Evolutionary conservation across 2,113 vertebrate genomes (phyloP).

Genomic region (Axis porcinus): DNA sequence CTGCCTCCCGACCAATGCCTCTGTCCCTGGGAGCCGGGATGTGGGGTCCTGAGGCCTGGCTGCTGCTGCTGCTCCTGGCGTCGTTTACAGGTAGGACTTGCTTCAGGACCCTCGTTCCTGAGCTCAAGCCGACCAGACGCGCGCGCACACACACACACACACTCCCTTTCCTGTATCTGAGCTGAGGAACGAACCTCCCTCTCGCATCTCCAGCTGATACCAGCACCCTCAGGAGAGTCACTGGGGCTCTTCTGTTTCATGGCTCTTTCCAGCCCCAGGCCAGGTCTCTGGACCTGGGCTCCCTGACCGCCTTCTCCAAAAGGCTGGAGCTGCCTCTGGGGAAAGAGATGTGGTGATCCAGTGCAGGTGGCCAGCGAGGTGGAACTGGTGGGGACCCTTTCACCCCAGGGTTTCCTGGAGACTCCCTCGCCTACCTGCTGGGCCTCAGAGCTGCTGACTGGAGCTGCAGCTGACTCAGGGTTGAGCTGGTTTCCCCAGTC

Average conservation of each 20-base stretch:
- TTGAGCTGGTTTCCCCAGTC: slow-evolving; percentile 6
- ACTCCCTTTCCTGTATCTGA: background rate
- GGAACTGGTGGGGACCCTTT: background rate
- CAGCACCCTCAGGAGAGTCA: background rate
- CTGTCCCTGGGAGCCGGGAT: slow-evolving; percentile 70
- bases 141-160: background rate
- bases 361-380: background rate
- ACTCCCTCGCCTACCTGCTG: background rate
- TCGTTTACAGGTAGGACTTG: slow-evolving; percentile 68
- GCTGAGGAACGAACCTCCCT: background rate
- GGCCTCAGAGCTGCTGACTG: background rate
- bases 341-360: background rate
- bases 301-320: background rate
- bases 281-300: background rate
- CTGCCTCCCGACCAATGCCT: slow-evolving; percentile 33
- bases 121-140: background rate
- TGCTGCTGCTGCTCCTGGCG: slow-evolving; percentile 57
- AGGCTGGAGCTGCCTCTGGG: background rate
- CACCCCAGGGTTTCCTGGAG: background rate
- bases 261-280: background rate
- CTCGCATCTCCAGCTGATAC: background rate
- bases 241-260: background rate
- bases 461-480: slow-evolving; percentile 38
- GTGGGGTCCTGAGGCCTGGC: slow-evolving; percentile 44
- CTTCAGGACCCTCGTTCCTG: background rate